Evolutionary conservation across 2,888 invertebrate species (phyloP).

Genomic region (Harpagoxenus sublaevis): DNA sequence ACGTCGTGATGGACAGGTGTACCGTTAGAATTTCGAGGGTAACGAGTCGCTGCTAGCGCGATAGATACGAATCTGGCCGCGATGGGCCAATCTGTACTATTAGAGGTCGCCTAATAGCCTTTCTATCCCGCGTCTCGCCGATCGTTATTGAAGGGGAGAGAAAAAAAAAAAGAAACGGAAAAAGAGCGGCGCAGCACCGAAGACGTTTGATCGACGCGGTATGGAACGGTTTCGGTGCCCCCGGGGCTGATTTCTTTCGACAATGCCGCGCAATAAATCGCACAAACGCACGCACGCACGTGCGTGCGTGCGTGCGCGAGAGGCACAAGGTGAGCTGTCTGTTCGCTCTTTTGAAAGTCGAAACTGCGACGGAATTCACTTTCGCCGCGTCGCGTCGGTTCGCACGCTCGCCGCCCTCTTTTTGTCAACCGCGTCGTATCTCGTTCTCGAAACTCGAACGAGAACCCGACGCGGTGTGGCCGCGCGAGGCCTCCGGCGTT

Average conservation of each 20-base stretch:
- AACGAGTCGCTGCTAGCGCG: constrained; percentile 60
- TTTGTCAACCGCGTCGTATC: constrained; percentile 76
- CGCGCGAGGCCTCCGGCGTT: constrained; percentile 30
- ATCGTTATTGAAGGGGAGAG: background rate
- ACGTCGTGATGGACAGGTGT: constrained; percentile 60
- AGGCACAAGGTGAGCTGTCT: constrained; percentile 43
- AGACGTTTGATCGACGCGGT: constrained; percentile 38
- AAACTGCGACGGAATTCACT: constrained; percentile 74
- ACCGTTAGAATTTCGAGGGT: constrained; percentile 73
- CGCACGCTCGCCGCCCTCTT: constrained; percentile 77
- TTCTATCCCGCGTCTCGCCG: constrained; percentile 58
- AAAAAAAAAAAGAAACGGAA: background rate
- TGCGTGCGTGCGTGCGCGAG: constrained; percentile 40
- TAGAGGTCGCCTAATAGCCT: constrained; percentile 67
- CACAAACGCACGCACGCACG: constrained; percentile 33
- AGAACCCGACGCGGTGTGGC: constrained; percentile 47
- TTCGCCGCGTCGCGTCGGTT: constrained; percentile 74
- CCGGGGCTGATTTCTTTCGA: constrained; percentile 54
- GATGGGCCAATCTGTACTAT: constrained; percentile 65
- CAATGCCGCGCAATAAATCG: constrained; percentile 56
- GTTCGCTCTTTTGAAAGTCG: constrained; percentile 72
- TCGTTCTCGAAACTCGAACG: constrained; percentile 67
- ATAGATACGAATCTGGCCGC: constrained; percentile 68
- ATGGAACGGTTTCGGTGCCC: constrained; percentile 8
- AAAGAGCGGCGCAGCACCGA: constrained; percentile 16